These are phyloP conservation scores for Promerops cafer DNA, from an alignment of 2,113 vertebrate species.

Conservation along the genomic window DNA sequence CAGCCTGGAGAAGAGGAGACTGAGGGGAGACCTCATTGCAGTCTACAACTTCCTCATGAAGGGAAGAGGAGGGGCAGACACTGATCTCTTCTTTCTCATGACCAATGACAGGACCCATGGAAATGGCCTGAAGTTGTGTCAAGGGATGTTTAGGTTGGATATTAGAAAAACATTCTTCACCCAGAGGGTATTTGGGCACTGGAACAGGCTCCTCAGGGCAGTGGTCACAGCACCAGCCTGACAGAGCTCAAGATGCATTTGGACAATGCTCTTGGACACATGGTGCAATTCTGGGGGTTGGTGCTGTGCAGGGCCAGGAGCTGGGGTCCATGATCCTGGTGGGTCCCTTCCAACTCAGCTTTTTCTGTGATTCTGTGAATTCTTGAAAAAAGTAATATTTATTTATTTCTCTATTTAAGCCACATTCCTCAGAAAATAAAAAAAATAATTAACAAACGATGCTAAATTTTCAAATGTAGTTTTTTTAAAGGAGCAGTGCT, in stretches of 20 bases:
- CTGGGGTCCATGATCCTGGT: not conserved
- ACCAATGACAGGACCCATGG: not conserved
- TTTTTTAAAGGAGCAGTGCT: too few species aligned
- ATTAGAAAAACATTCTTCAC: not conserved
- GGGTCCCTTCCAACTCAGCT: not conserved
- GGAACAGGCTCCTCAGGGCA: not conserved
- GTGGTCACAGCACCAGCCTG: not conserved
- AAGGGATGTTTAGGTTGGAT: not conserved
- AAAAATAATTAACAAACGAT: not conserved
- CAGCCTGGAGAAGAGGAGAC: not conserved
- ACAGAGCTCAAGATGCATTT: not conserved
- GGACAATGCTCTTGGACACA: not conserved
- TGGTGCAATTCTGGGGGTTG: too few species aligned
- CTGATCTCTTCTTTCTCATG: not conserved
- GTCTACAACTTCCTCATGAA: too few species aligned
- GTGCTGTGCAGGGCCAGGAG: not conserved
- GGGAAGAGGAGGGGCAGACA: not conserved
- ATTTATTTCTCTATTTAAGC: not conserved
- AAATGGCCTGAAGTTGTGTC: not conserved
- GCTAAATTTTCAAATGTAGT: not conserved
- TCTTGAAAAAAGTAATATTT: not conserved
- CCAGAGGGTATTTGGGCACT: not conserved
- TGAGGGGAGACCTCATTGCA: not conserved
- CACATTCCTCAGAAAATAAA: not conserved
- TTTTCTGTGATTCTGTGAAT: not conserved